Conservation (phyloP, 2,888 invertebrate species). For the Coleophora flavipennella region DNA sequence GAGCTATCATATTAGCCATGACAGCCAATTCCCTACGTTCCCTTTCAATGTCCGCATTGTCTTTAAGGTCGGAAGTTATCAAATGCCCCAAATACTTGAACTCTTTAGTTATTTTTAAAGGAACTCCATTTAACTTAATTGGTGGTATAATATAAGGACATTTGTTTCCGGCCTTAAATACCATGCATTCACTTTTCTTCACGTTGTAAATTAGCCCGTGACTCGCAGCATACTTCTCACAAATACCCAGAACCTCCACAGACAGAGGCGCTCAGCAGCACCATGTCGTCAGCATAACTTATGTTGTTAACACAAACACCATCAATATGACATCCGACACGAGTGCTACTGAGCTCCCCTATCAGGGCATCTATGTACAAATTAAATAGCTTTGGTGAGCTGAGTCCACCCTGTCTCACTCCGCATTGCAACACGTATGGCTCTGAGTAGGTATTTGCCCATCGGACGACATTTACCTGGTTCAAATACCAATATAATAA, state of each 20-base stretch:
- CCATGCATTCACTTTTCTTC: slow-evolving; percentile 6
- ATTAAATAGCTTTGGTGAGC: slow-evolving; percentile 17
- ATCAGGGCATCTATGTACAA: slow-evolving; percentile 14
- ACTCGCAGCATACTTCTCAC: slow-evolving; percentile 9
- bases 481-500: slow-evolving; percentile 9
- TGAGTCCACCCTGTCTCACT: slow-evolving; percentile 18
- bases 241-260: slow-evolving; percentile 10
- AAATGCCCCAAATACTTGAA: not conserved
- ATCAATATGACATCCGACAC: slow-evolving; percentile 15
- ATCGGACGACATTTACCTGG: slow-evolving; percentile 12
- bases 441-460: slow-evolving; percentile 9
- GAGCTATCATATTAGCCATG: not conserved
- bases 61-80: not conserved
- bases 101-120: not conserved
- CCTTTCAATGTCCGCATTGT: not conserved
- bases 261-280: slow-evolving; percentile 16
- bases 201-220: slow-evolving; percentile 10
- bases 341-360: slow-evolving; percentile 12
- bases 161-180: not conserved
- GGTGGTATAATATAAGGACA: not conserved
- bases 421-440: slow-evolving; percentile 14
- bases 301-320: slow-evolving; percentile 10
- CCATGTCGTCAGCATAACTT: slow-evolving; percentile 18
- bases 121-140: not conserved
- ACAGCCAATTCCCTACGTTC: not conserved